phyloP scores from a whole-genome alignment of 1,140 invertebrate species.

The Pogonognathellus flavescens region DNA sequence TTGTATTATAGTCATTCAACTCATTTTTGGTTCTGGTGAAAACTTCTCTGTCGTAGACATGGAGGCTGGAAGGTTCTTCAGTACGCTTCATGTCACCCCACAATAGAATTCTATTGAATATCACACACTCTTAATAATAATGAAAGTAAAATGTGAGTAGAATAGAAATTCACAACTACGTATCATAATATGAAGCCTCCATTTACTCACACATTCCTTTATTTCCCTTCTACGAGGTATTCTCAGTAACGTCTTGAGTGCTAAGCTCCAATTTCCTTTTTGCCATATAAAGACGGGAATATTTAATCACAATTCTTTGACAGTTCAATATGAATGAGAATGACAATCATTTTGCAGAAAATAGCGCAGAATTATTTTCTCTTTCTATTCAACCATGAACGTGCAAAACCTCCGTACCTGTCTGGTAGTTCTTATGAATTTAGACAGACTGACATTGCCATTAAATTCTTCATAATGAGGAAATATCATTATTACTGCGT shows the following conservation, averaged over 20 bases:
- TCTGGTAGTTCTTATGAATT: no score
- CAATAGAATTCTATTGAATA: background rate
- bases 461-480: no score
- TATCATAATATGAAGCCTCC: background rate
- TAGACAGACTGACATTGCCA: no score
- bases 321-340: slow-evolving; percentile 19
- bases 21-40: no score
- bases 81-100: no score
- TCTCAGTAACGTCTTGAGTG: background rate
- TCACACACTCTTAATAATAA: background rate
- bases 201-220: no score
- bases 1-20: no score
- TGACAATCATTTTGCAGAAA: background rate
- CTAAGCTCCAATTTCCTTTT: background rate
- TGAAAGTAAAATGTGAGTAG: slow-evolving; percentile 5
- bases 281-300: background rate
- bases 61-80: no score
- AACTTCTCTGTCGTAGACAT: no score
- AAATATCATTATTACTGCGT: no score
- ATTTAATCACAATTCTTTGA: slow-evolving; percentile 21
- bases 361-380: background rate
- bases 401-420: background rate
- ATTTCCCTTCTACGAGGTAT: no score
- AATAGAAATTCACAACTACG: background rate
- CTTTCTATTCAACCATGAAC: background rate